These are phyloP conservation scores for Oophaga sylvatica DNA, from an alignment of 2,797 vertebrate species.

Conservation along the genomic window DNA sequence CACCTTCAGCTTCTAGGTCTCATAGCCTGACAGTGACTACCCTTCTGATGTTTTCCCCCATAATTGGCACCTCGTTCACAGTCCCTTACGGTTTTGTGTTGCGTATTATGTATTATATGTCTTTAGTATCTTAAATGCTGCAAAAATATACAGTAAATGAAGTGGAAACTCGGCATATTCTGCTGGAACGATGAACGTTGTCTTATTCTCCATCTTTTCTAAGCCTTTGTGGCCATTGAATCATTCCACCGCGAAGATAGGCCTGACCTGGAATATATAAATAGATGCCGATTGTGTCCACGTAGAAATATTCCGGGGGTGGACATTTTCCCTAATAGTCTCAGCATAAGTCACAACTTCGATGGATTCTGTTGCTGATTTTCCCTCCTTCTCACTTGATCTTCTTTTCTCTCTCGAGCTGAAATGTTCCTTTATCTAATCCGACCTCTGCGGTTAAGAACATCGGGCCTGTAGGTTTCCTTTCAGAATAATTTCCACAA, in stretches of 20 bases:
- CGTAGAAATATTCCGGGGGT: background rate
- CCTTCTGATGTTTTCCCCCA: background rate
- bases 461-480: too few relatives aligned
- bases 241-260: background rate
- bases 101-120: background rate
- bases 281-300: background rate
- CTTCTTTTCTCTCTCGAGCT: background rate
- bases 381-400: background rate
- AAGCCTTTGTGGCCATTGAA: background rate
- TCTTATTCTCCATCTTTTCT: background rate
- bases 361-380: background rate
- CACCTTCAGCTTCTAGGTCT: background rate
- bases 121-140: background rate
- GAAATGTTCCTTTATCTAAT: background rate
- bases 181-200: background rate
- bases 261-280: background rate
- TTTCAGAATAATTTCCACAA: too few relatives aligned
- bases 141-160: background rate
- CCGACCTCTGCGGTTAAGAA: background rate
- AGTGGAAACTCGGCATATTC: background rate
- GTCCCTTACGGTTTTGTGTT: background rate
- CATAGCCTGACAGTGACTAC: background rate
- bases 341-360: background rate
- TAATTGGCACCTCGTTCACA: background rate
- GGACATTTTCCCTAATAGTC: background rate